Evolutionary conservation across 2,888 invertebrate species (phyloP).

Genomic region (Athrips mouffetella): DNA sequence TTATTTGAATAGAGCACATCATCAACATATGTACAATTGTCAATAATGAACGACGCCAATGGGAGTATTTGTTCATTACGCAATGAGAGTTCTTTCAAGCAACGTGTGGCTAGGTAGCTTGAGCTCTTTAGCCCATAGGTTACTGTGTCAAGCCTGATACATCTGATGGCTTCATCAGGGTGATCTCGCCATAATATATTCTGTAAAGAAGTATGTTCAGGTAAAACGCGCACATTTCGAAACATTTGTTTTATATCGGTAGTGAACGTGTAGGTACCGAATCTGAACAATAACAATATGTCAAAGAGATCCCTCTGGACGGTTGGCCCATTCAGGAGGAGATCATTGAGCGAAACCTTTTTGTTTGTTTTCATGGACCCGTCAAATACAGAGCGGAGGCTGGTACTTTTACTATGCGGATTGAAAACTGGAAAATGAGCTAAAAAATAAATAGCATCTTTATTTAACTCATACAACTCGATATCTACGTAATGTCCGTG

Average conservation of each 20-base stretch:
- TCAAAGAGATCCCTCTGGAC: conserved; percentile 12
- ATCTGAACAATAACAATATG: neutral
- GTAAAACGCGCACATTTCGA: neutral
- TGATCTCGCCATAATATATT: neutral
- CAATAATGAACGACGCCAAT: neutral
- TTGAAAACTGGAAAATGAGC: no score
- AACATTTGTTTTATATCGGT: conserved; percentile 2
- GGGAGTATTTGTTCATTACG: neutral
- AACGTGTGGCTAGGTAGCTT: neutral
- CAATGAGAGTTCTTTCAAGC: neutral
- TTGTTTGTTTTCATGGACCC: conserved; percentile 14
- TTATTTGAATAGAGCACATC: neutral
- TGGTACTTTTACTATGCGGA: no score
- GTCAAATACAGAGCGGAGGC: no score
- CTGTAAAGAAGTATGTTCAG: neutral
- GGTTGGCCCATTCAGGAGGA: conserved; percentile 16
- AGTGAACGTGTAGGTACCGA: neutral
- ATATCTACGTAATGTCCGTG: no score
- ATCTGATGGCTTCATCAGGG: neutral
- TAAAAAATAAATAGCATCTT: no score
- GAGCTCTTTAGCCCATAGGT: conserved; percentile 1
- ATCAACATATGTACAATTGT: neutral
- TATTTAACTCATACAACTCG: no score
- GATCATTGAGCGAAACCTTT: conserved; percentile 17
- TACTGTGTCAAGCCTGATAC: neutral